phyloP scores from a whole-genome alignment of 2,888 invertebrate genomes.

The Silvanus unidentatus region DNA sequence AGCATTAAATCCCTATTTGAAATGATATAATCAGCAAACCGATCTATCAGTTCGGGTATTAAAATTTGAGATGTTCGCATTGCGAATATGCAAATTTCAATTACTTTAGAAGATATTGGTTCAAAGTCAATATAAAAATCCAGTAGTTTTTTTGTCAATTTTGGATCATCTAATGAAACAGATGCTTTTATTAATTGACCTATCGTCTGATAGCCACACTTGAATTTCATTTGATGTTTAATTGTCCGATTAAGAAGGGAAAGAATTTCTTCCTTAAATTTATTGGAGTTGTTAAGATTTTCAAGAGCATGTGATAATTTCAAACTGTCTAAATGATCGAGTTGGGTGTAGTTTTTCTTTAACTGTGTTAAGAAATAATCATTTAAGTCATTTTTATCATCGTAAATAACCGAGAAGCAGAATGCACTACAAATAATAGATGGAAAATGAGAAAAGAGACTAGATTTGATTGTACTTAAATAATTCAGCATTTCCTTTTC shows the following conservation, averaged over 20 bases:
- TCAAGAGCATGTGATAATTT: constrained; percentile 12
- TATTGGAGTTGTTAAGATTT: not conserved
- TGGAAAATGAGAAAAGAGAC: constrained; percentile 30
- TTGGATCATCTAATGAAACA: constrained; percentile 17
- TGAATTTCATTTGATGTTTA: not conserved
- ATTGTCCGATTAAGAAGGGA: not conserved
- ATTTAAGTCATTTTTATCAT: constrained; percentile 37
- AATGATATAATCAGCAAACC: constrained; percentile 46
- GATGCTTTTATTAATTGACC: constrained; percentile 29
- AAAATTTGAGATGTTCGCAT: constrained; percentile 43
- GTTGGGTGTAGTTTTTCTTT: constrained; percentile 34
- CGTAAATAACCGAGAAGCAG: constrained; percentile 47
- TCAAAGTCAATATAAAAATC: constrained; percentile 36
- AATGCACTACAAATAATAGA: constrained; percentile 42
- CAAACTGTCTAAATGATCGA: constrained; percentile 13
- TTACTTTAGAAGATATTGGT: constrained; percentile 45
- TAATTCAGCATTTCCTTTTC: constrained; percentile 45
- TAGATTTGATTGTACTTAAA: constrained; percentile 37
- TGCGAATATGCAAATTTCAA: constrained; percentile 46
- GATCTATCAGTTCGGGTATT: constrained; percentile 47
- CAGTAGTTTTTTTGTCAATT: constrained; percentile 40
- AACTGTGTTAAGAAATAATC: constrained; percentile 42
- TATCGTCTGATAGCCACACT: constrained; percentile 11
- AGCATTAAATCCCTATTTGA: constrained; percentile 44
- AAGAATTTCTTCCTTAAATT: not conserved